A percentile compares a stretch with the other conserved stretches of the same genome.
These are phyloP conservation scores for Acanthiza pusilla DNA, from an alignment of 2,797 vertebrate genomes.

Conservation along the genomic window DNA sequence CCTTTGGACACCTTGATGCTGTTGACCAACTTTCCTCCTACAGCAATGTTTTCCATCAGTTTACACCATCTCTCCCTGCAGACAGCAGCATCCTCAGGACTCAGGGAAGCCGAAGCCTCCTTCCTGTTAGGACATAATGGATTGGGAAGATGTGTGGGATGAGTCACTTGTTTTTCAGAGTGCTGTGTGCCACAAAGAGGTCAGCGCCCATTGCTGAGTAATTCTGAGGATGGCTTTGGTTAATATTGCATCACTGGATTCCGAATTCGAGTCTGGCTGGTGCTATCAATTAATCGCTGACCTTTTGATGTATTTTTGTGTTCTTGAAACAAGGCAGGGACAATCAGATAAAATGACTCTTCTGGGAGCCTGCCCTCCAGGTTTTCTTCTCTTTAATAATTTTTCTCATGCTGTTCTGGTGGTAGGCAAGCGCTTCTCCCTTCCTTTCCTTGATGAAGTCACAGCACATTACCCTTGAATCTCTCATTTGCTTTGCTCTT, in stretches of 20 bases:
- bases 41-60: not conserved
- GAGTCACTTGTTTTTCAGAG: slow-evolving; percentile 44
- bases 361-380: slow-evolving; percentile 10
- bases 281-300: slow-evolving; percentile 33
- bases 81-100: not conserved
- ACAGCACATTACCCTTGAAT: not conserved
- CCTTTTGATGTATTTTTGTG: slow-evolving; percentile 30
- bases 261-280: not conserved
- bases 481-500: not conserved
- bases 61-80: not conserved
- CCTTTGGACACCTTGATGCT: not conserved
- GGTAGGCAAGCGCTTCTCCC: not conserved
- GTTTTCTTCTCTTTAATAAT: slow-evolving; percentile 6
- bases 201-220: not conserved
- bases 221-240: not conserved
- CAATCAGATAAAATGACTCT: slow-evolving; percentile 24
- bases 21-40: not conserved
- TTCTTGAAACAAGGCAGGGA: slow-evolving; percentile 32
- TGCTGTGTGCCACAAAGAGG: not conserved
- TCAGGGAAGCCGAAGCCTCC: not conserved
- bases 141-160: not conserved
- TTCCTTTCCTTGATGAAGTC: not conserved
- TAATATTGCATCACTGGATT: not conserved
- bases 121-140: not conserved
- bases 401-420: not conserved